Evolutionary conservation across 2,113 vertebrate species (phyloP).

Genomic region (Platysteira castanea): DNA sequence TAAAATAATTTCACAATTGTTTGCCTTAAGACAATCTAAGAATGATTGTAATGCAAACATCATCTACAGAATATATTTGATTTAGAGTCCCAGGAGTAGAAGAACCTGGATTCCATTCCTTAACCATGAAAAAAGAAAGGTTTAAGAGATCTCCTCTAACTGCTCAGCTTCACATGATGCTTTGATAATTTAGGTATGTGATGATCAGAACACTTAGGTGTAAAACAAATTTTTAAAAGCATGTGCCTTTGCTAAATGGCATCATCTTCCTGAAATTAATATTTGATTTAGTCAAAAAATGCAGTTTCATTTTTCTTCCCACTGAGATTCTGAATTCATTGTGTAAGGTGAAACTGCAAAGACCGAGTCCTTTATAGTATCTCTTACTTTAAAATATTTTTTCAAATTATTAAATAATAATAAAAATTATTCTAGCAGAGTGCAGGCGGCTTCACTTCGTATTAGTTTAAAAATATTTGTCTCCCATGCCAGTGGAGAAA

Average conservation of each 20-base stretch:
- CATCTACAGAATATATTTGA: background rate
- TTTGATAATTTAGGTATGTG: background rate
- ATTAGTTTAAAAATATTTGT: background rate
- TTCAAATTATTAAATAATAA: background rate
- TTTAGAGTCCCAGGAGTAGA: background rate
- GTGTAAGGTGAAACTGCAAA: background rate
- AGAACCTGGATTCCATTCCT: background rate
- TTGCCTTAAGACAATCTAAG: background rate
- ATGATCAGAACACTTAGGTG: background rate
- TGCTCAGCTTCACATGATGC: background rate
- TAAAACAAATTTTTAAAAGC: background rate
- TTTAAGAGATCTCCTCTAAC: background rate
- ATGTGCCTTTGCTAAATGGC: background rate
- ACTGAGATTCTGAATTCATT: background rate
- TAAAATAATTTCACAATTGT: background rate
- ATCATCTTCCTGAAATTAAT: background rate
- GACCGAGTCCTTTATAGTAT: background rate
- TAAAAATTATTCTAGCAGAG: background rate
- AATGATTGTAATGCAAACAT: too few species aligned
- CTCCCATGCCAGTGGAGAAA: background rate
- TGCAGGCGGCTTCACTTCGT: background rate
- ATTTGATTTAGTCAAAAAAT: background rate
- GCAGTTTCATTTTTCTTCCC: background rate
- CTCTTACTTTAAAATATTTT: background rate
- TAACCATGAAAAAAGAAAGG: background rate